Evolutionary conservation across 2,888 invertebrate genomes (phyloP).

Genomic region (Liopterus haemorrhoidalis): DNA sequence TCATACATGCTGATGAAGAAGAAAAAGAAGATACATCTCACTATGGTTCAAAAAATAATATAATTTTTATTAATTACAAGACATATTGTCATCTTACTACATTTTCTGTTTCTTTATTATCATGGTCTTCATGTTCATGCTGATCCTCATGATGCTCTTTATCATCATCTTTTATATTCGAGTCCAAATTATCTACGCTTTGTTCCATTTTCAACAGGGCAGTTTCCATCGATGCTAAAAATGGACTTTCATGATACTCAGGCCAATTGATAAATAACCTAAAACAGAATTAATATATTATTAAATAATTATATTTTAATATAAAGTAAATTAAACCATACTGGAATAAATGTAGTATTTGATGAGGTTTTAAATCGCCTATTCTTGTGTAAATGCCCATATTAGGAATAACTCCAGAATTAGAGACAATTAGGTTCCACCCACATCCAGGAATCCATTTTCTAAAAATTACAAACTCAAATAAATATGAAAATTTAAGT

Average conservation of each 20-base stretch:
- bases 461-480: slow-evolving; percentile 42
- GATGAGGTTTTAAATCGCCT: slow-evolving; percentile 57
- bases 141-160: too few relatives aligned
- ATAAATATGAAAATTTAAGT: too few relatives aligned
- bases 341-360: slow-evolving; percentile 61
- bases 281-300: slow-evolving; percentile 12
- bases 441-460: slow-evolving; percentile 73
- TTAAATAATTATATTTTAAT: slow-evolving; percentile 13
- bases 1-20: too few relatives aligned
- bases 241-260: slow-evolving; percentile 59
- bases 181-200: slow-evolving; percentile 23
- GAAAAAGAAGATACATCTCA: too few relatives aligned
- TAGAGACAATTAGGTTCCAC: slow-evolving; percentile 32
- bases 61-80: slow-evolving; percentile 1
- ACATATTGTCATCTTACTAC: background rate
- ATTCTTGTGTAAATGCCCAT: slow-evolving; percentile 68
- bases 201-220: slow-evolving; percentile 50
- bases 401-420: slow-evolving; percentile 45
- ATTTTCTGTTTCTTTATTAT: too few relatives aligned
- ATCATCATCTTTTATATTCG: slow-evolving; percentile 26
- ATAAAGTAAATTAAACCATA: slow-evolving; percentile 23
- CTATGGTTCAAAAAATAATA: slow-evolving; percentile 1
- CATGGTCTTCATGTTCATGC: too few relatives aligned
- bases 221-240: slow-evolving; percentile 59
- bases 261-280: slow-evolving; percentile 55